phyloP scores from a whole-genome alignment of 2,113 vertebrate species.

The Tupaia tana region DNA sequence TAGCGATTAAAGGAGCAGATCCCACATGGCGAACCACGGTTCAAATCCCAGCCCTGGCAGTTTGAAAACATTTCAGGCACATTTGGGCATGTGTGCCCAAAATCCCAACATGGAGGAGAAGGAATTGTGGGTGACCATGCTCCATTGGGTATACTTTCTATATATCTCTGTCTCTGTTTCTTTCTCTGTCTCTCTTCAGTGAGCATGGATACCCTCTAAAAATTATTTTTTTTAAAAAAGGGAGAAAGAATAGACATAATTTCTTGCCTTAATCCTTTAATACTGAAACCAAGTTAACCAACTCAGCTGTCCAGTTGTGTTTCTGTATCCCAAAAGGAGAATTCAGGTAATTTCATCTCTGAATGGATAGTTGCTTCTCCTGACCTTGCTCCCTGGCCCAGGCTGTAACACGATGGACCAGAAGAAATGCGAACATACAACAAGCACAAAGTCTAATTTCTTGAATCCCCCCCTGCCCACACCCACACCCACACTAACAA shows the following conservation, averaged over 20 bases:
- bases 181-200: too few species aligned
- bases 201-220: too few species aligned
- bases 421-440: background rate
- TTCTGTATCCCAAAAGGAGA: slow-evolving; percentile 67
- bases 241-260: slow-evolving; percentile 73
- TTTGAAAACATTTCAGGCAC: too few species aligned
- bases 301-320: slow-evolving; percentile 67
- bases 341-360: slow-evolving; percentile 64
- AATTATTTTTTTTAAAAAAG: too few species aligned
- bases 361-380: slow-evolving; percentile 58
- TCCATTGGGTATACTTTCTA: too few species aligned
- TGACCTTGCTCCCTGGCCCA: background rate
- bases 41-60: too few species aligned
- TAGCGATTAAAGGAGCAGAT: too few species aligned
- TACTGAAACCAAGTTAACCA: slow-evolving; percentile 71
- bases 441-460: background rate
- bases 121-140: too few species aligned
- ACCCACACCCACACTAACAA: background rate
- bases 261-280: slow-evolving; percentile 68
- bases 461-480: background rate
- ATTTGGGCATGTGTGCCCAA: too few species aligned
- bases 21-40: too few species aligned
- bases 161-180: too few species aligned
- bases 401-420: background rate
- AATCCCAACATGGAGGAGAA: too few species aligned